Evolutionary conservation across 2,113 vertebrate species (phyloP).

Genomic region (Gulo gulo): DNA sequence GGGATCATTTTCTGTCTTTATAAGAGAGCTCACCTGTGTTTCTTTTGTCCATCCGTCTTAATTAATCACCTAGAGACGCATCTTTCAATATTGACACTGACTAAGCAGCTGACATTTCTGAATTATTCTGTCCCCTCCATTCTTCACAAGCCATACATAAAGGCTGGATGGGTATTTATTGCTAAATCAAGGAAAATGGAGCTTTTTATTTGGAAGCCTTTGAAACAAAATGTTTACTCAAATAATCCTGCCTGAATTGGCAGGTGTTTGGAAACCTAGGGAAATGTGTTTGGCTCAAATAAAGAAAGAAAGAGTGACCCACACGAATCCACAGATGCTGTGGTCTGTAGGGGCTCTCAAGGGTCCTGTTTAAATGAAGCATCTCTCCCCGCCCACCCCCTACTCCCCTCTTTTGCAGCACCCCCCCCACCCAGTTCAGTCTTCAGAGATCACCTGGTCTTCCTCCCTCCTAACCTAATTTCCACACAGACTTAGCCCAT

Average conservation of each 20-base stretch:
- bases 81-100: neutral
- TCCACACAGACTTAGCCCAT: neutral
- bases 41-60: neutral
- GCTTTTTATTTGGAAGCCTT: neutral
- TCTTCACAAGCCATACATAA: neutral
- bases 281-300: neutral
- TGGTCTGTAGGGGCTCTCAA: neutral
- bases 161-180: neutral
- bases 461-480: slow-evolving; percentile 20
- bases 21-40: neutral
- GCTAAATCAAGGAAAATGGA: neutral
- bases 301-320: neutral
- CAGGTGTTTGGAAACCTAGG: neutral
- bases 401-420: neutral
- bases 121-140: neutral
- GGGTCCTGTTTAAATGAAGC: neutral
- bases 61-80: neutral
- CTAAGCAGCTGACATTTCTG: neutral
- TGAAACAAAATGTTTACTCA: neutral
- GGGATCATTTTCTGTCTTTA: fast-evolving
- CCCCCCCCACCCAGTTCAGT: neutral
- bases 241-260: neutral
- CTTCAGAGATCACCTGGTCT: neutral
- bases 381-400: neutral
- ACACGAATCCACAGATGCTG: neutral